These are phyloP conservation scores for Littorina saxatilis DNA, from an alignment of 1,140 invertebrate species.

Conservation along the genomic window DNA sequence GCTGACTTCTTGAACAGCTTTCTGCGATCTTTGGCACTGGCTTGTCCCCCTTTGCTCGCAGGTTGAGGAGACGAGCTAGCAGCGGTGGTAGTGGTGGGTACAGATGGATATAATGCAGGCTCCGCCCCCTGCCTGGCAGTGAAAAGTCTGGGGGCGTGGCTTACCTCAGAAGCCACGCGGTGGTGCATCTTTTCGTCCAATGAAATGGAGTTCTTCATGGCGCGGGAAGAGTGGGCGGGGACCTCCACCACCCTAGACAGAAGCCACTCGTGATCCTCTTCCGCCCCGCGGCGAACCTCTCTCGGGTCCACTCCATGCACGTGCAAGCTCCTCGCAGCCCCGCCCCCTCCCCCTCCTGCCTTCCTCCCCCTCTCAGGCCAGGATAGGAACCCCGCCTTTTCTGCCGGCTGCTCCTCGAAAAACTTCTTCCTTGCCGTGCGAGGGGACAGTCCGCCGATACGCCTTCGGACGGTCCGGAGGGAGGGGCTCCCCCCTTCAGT, in stretches of 20 bases:
- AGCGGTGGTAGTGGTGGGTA: neutral
- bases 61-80: neutral
- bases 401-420: constrained; percentile 49
- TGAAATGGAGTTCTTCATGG: constrained; percentile 44
- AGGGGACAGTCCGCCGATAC: constrained; percentile 53
- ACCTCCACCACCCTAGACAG: constrained; percentile 33
- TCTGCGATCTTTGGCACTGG: constrained; percentile 51
- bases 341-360: neutral
- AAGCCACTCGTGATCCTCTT: constrained; percentile 45
- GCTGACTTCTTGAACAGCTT: constrained; percentile 52
- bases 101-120: neutral
- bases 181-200: constrained; percentile 51
- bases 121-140: neutral
- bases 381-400: constrained; percentile 44
- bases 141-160: neutral
- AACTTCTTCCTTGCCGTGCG: constrained; percentile 56
- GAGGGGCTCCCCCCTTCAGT: constrained; percentile 32
- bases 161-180: neutral
- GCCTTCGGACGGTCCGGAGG: constrained; percentile 33
- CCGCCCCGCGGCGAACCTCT: constrained; percentile 42
- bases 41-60: constrained; percentile 4
- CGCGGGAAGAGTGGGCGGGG: neutral
- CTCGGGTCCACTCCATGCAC: constrained; percentile 26
- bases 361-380: constrained; percentile 51
- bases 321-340: neutral